Evolutionary conservation across 2,888 invertebrate species (phyloP).

Genomic region (Chymomyza caudatula): DNA sequence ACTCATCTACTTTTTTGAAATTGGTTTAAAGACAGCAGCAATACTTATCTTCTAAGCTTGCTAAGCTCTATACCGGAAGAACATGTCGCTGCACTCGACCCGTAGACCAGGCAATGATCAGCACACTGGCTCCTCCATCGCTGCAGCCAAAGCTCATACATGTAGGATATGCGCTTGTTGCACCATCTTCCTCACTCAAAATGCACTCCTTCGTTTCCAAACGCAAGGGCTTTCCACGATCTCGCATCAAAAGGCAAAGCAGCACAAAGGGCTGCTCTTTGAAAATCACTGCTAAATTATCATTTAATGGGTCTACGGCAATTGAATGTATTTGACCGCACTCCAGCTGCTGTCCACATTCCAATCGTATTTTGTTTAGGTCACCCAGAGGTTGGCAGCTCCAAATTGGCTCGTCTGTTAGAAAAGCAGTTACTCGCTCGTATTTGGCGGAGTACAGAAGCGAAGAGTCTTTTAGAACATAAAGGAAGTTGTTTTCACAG

Average conservation of each 20-base stretch:
- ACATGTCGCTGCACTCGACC: conserved; percentile 10
- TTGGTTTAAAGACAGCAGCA: no score
- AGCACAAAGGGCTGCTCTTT: conserved; percentile 23
- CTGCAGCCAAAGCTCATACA: conserved; percentile 22
- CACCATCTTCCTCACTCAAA: neutral
- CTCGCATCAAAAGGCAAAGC: conserved; percentile 1
- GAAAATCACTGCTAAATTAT: conserved; percentile 32
- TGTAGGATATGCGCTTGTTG: neutral
- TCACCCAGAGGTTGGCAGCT: neutral
- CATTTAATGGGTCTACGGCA: conserved; percentile 24
- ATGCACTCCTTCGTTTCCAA: conserved; percentile 9
- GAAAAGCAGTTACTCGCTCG: rapidly evolving
- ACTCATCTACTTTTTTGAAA: no score
- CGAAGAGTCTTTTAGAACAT: neutral
- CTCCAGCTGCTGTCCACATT: neutral
- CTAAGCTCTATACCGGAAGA: neutral
- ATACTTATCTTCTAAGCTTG: no score
- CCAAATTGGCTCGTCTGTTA: neutral
- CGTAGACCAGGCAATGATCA: conserved; percentile 28
- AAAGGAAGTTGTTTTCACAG: conserved; percentile 21
- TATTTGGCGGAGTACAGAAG: no score
- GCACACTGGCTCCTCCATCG: neutral
- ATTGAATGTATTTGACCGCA: conserved; percentile 13
- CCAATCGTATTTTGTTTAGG: neutral
- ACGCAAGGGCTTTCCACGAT: neutral